A percentile compares a stretch with the other conserved stretches of the same genome.
These are phyloP conservation scores for Oxyruncus cristatus DNA, from an alignment of 2,113 vertebrate genomes.

Conservation along the genomic window DNA sequence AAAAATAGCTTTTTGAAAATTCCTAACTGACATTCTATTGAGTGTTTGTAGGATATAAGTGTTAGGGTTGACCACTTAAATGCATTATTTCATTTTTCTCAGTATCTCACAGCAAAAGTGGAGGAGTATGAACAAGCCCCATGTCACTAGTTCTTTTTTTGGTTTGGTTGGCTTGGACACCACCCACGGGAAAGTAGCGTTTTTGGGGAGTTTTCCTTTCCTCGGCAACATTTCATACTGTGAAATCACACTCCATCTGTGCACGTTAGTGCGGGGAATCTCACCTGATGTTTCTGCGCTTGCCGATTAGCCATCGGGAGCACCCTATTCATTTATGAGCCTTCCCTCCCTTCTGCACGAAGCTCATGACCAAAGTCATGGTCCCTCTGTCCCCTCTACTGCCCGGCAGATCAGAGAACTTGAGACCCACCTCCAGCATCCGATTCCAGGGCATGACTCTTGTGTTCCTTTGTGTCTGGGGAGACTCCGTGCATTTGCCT, in stretches of 20 bases:
- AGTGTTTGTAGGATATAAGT: neutral
- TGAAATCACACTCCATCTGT: slow-evolving; percentile 43
- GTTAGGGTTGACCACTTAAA: slow-evolving; percentile 4
- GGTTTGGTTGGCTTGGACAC: slow-evolving; percentile 4
- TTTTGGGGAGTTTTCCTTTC: slow-evolving; percentile 7
- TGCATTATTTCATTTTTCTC: neutral
- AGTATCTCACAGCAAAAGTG: neutral
- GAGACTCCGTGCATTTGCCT: neutral
- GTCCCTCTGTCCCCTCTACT: neutral
- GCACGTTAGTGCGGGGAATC: neutral
- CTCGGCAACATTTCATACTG: slow-evolving; percentile 20
- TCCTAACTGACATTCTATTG: neutral
- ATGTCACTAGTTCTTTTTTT: neutral
- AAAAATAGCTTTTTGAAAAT: neutral
- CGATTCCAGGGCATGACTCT: neutral
- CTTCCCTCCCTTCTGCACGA: neutral
- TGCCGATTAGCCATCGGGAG: neutral
- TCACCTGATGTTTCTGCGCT: slow-evolving; percentile 46
- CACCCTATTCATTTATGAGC: neutral
- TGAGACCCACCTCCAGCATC: neutral
- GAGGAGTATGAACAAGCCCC: neutral
- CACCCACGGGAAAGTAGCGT: neutral
- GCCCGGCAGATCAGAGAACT: slow-evolving; percentile 2
- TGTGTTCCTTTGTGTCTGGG: neutral
- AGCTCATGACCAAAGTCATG: neutral